Conservation (phyloP, 2,888 invertebrate genomes). For the Subacronicta megacephala region DNA sequence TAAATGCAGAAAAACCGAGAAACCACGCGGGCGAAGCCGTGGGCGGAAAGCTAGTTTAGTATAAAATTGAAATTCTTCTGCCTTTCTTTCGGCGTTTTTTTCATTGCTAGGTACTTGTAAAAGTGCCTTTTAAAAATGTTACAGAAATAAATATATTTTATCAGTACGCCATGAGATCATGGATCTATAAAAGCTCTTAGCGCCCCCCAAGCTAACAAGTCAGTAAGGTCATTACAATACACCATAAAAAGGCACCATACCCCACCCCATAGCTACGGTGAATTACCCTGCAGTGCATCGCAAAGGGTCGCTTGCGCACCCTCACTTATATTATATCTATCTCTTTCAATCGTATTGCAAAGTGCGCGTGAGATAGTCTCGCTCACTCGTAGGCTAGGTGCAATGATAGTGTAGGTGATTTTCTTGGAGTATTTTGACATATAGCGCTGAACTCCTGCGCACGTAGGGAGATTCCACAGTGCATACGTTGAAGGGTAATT, state of each 20-base stretch:
- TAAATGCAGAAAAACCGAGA: no score
- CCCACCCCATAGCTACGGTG: slow-evolving; percentile 51
- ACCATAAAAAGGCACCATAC: slow-evolving; percentile 47
- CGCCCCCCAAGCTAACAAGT: background rate
- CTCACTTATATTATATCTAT: slow-evolving; percentile 30
- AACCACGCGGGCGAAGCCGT: no score
- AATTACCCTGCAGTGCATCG: slow-evolving; percentile 51
- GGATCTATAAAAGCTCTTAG: background rate
- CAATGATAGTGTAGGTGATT: slow-evolving; percentile 22
- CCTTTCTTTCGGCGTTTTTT: no score
- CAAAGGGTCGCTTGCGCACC: slow-evolving; percentile 67
- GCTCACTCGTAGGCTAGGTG: slow-evolving; percentile 19
- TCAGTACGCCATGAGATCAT: background rate
- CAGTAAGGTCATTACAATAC: slow-evolving; percentile 26
- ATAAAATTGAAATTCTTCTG: no score
- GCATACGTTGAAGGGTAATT: no score
- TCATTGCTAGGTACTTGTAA: no score
- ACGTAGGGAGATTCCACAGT: no score
- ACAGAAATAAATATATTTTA: background rate
- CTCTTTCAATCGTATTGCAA: slow-evolving; percentile 29
- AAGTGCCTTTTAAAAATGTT: no score
- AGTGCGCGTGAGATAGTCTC: slow-evolving; percentile 2
- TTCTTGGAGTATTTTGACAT: background rate
- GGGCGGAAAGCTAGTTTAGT: no score
- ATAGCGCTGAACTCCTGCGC: no score